Conservation (phyloP, 92 coral and sea anemone genomes). For the Palythoa caribaeorum region DNA sequence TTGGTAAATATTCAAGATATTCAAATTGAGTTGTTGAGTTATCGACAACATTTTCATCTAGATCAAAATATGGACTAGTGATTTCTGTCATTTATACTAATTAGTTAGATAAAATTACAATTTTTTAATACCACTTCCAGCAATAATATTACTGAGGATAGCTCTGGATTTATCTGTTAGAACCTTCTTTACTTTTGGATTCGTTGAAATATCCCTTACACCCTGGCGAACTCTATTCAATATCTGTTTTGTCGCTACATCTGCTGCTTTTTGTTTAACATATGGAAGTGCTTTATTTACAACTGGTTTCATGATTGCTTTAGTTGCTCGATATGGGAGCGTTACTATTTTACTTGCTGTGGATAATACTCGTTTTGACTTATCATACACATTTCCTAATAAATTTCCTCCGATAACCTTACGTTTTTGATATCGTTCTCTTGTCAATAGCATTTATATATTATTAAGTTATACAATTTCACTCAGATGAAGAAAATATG, state of each 20-base stretch:
- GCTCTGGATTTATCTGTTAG: constrained; percentile 22
- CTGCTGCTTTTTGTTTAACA: neutral
- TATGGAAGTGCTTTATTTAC: neutral
- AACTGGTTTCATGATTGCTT: neutral
- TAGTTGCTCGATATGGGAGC: neutral
- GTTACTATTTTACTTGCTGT: neutral
- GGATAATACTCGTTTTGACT: neutral
- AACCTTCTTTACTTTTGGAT: constrained; percentile 1
- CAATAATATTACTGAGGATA: constrained; percentile 6
- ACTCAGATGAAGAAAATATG: neutral
- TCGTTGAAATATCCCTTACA: neutral
- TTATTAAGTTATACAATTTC: neutral
- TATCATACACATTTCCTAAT: neutral
- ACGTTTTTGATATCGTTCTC: constrained; percentile 16
- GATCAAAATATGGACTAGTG: too few relatives aligned
- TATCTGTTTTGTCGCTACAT: neutral
- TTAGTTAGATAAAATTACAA: constrained; percentile 16
- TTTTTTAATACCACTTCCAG: constrained; percentile 15
- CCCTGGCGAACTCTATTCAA: neutral
- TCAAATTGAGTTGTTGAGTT: too few relatives aligned
- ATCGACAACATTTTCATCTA: too few relatives aligned
- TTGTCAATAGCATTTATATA: constrained; percentile 7
- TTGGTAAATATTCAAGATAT: too few relatives aligned
- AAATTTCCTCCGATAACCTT: neutral
- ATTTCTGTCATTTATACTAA: too few relatives aligned